Evolutionary conservation across 2,113 vertebrate species (phyloP), one percentile per base, ranked within the genome.

Genomic region (Alectura lathami): DNA sequence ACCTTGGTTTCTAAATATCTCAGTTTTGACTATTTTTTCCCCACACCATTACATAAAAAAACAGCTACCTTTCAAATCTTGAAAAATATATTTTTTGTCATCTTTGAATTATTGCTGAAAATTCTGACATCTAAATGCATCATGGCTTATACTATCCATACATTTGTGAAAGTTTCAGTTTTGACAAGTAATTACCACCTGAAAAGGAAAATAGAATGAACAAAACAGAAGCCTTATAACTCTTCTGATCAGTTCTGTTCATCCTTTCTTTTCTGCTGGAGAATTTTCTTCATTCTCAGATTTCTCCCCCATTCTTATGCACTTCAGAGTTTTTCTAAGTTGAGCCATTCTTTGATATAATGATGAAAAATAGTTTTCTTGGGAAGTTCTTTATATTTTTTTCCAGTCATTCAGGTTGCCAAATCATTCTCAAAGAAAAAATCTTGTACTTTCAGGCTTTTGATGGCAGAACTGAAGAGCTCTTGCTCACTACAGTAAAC

Each of bases 221-320:
- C 0, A 5, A 77, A 70, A n/a, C 30, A 17, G 67, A 79, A n/a
- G 3, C 2, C 2, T 38, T 30, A 11, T 32, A 81, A 74, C 13
- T 27, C 4, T 57, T 86, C 18, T 63, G 11, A 40, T 34, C 3
- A 51, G 15, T 73, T 76, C 45, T 36, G 40, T 89, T 92, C 95
- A 96, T 97, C 88, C 67, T 30, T 78, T 93, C 38, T 64, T 79
- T 96, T 84, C 79, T 70, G 64, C 62, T 34, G 34, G 34, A 51
- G 86, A 93, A 87, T 84, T 84, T 91, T 96, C 95, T 79, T 83
- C 73, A 83, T 40, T 50, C 43, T 94, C 60, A 13, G 11, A 75
- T 75, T 84, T 78, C 70, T 88, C 64, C 72, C 34, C 73, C 59
- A 47, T 82, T 60, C 87, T 91, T 89, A 84, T 27, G 40, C 87